Evolutionary conservation across 2,888 invertebrate species (phyloP).

Genomic region (Amiota communis): DNA sequence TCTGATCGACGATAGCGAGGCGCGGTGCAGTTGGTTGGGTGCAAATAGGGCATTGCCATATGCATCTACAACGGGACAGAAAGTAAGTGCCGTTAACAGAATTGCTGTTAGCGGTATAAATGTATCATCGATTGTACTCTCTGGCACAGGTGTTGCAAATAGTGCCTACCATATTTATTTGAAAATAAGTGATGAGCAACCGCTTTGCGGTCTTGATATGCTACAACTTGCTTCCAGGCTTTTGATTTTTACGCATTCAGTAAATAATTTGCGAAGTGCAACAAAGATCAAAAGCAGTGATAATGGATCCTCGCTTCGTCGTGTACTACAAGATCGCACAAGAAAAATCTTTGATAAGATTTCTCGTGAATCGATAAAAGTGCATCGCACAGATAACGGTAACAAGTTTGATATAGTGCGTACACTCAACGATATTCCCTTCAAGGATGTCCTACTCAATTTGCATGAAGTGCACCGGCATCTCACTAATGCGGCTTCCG

Average conservation of each 20-base stretch:
- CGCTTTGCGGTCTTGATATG: slow-evolving; percentile 45
- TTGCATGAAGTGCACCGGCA: slow-evolving; percentile 45
- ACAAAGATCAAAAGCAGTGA: too few relatives aligned
- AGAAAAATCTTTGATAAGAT: slow-evolving; percentile 47
- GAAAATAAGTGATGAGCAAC: slow-evolving; percentile 59
- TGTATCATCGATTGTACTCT: too few relatives aligned
- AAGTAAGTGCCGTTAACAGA: slow-evolving; percentile 46
- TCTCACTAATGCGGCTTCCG: slow-evolving; percentile 40
- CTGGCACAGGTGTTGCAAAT: slow-evolving; percentile 59
- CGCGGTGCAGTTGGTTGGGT: slow-evolving; percentile 60
- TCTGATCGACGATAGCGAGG: slow-evolving; percentile 54
- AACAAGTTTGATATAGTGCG: slow-evolving; percentile 61
- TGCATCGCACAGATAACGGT: too few relatives aligned
- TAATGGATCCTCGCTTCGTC: slow-evolving; percentile 54
- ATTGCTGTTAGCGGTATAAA: too few relatives aligned
- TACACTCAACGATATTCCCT: slow-evolving; percentile 66
- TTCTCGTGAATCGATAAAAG: slow-evolving; percentile 43
- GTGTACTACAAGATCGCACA: slow-evolving; percentile 52
- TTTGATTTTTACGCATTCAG: too few relatives aligned
- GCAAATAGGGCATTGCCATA: slow-evolving; percentile 50
- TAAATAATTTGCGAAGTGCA: too few relatives aligned
- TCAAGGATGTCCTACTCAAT: slow-evolving; percentile 50
- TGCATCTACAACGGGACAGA: slow-evolving; percentile 43
- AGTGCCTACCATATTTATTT: slow-evolving; percentile 59
- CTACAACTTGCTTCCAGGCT: too few relatives aligned